Base-by-base conservation (phyloP, 2,113 vertebrate species). In the Muntiacus muntjak region DNA sequence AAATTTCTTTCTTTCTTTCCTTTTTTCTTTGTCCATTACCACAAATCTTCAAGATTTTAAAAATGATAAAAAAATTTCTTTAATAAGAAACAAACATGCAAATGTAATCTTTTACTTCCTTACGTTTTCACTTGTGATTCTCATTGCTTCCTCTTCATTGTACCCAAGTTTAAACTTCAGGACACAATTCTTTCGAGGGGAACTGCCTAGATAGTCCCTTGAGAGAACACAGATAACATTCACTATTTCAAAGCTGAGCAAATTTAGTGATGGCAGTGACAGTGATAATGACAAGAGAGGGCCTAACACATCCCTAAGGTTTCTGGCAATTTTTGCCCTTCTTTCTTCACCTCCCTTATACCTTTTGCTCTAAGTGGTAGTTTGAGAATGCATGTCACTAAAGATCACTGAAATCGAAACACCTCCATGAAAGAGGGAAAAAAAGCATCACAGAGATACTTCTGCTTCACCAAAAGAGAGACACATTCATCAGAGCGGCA, bases 321-420 rank as follows among this genome's bases (percentile, higher is more conserved):
- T 96, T 87, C 57, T 36, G 14, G 94, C 78, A 36, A 54, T 62
- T 74, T 67, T 52, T 45, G 60, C 81, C 57, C 81, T 87, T 62
- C 57, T 94, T 67, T 78, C 62, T 55, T 94, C 16, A 33, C 86
- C 40, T 97, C 30, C 55, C 52, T 92, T 96, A 93, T 86, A 91
- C 91, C 60, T 79, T 71, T 3, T 25, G 43, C 40, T 30, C 14
- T 94, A 58, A 78, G 21, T 30, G 25, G 83, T 71, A 16, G 21
- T 95, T 76, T 94, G 86, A 91, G 55, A 92, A 93, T 85, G 36
- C 16, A 43, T 89, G 93, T 60, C 88, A 40, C 93, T 96, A 58
- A 84, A 74, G 79, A 81, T 97, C 55, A 96, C 45, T 96, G 96
- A 93, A 86, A 91, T 97, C 1, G 33, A 95, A 83, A 33, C 55